Conservation (phyloP, 2,113 vertebrate species). For the Panurus biarmicus region DNA sequence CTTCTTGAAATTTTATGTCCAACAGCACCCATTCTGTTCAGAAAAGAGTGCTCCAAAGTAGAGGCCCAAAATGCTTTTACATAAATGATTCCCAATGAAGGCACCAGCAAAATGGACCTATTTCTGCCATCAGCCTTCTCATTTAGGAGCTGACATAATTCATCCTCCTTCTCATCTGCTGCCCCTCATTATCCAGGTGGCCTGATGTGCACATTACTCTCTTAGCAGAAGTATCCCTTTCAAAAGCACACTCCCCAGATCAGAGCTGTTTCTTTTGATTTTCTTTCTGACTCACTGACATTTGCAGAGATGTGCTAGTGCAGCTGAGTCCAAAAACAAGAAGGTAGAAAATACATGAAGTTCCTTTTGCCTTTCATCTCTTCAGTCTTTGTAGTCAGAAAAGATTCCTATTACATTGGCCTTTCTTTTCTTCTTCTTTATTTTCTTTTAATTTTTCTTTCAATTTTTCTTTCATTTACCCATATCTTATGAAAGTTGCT, state of each 20-base stretch:
- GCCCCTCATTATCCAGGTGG: conserved; percentile 43
- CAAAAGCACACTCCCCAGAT: not conserved
- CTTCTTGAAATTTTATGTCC: not conserved
- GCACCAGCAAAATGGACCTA: not conserved
- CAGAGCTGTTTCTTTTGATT: conserved; percentile 58
- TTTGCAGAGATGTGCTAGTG: not conserved
- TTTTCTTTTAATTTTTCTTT: not conserved
- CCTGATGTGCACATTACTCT: conserved; percentile 39
- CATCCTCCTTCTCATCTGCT: conserved; percentile 28
- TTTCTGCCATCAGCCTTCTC: conserved; percentile 28
- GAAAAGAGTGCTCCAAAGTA: not conserved
- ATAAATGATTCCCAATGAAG: conserved; percentile 1
- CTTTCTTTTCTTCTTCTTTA: conserved; percentile 10
- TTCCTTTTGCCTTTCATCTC: conserved; percentile 60
- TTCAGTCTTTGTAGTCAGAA: conserved; percentile 57
- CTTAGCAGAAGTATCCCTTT: not conserved
- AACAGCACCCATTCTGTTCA: not conserved
- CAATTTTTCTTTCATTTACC: conserved; percentile 38
- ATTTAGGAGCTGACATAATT: conserved; percentile 4
- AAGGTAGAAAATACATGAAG: conserved; percentile 19
- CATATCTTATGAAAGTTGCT: conserved; percentile 26
- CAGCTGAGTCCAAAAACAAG: conserved; percentile 36
- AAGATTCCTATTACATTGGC: conserved; percentile 25
- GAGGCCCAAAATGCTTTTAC: not conserved
- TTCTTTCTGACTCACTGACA: conserved; percentile 35